Conservation (phyloP, 2,113 vertebrate genomes). For the Antigone vipio region DNA sequence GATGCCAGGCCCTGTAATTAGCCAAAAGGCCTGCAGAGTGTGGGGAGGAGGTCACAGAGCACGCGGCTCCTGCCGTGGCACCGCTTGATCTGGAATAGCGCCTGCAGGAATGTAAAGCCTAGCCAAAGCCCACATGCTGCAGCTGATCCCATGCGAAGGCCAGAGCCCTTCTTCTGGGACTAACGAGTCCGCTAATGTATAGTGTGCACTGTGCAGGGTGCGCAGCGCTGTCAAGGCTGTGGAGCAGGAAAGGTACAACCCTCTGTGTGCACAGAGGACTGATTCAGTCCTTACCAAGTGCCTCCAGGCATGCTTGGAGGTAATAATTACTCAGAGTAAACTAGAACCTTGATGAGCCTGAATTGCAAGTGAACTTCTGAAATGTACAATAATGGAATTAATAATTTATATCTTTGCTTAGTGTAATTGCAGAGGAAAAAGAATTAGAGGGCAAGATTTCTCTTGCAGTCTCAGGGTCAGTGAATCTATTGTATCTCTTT, state of each 20-base stretch:
- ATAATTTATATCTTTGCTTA: not conserved
- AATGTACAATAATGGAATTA: not conserved
- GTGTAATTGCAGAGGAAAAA: not conserved
- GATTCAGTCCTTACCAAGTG: not conserved
- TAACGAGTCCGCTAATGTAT: accelerated
- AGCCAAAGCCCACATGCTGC: not conserved
- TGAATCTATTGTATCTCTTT: not conserved
- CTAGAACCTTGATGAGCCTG: not conserved
- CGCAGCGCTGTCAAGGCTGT: accelerated
- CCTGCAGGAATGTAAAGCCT: not conserved
- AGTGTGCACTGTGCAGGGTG: not conserved
- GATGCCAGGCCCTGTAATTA: not conserved
- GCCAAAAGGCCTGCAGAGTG: not conserved
- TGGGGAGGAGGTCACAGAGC: not conserved
- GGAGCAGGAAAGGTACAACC: not conserved
- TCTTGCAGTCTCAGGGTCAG: not conserved
- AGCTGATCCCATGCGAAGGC: not conserved
- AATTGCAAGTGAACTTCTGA: not conserved
- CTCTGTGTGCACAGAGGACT: accelerated
- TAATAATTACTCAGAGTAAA: not conserved
- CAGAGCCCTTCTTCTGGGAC: not conserved
- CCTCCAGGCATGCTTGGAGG: not conserved
- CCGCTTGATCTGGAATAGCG: accelerated
- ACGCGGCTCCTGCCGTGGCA: not conserved
- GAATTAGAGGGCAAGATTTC: not conserved